Evolutionary conservation across 2,888 invertebrate species (phyloP).

Genomic region (Thereva unica): DNA sequence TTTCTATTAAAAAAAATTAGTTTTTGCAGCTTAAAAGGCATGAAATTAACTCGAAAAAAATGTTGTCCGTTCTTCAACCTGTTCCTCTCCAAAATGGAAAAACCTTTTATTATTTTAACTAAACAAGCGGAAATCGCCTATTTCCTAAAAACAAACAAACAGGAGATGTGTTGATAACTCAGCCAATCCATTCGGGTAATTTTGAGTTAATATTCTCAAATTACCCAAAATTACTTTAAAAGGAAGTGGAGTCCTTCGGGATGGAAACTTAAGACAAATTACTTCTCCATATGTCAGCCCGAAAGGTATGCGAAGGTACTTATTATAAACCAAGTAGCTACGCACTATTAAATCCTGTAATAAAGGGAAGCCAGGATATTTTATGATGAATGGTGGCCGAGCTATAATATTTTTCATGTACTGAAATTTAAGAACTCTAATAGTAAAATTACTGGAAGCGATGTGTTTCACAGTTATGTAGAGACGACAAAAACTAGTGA

Average conservation of each 20-base stretch:
- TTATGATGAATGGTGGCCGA: no score
- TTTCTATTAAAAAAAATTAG: no score
- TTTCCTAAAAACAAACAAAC: conserved; percentile 19
- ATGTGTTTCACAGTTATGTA: no score
- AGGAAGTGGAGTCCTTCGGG: conserved; percentile 7
- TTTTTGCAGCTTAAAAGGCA: no score
- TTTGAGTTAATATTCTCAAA: conserved; percentile 15
- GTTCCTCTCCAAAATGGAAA: background rate
- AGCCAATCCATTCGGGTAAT: conserved; percentile 7
- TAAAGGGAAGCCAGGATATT: no score
- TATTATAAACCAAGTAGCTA: no score
- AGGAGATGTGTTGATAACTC: conserved; percentile 2
- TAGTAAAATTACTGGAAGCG: no score
- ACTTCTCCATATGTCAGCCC: conserved; percentile 11
- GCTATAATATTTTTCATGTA: no score
- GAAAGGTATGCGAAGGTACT: no score
- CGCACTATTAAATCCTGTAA: no score
- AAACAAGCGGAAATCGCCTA: conserved; percentile 23
- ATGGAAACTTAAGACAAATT: conserved; percentile 15
- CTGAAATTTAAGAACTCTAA: no score
- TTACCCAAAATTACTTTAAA: conserved; percentile 3
- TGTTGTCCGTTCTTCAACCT: background rate
- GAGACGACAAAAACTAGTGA: no score
- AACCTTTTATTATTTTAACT: background rate
- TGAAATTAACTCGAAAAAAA: background rate